A percentile compares a stretch with the other conserved stretches of the same genome.
phyloP scores from a whole-genome alignment of 1,140 invertebrate species.

The Anoplophora glabripennis region DNA sequence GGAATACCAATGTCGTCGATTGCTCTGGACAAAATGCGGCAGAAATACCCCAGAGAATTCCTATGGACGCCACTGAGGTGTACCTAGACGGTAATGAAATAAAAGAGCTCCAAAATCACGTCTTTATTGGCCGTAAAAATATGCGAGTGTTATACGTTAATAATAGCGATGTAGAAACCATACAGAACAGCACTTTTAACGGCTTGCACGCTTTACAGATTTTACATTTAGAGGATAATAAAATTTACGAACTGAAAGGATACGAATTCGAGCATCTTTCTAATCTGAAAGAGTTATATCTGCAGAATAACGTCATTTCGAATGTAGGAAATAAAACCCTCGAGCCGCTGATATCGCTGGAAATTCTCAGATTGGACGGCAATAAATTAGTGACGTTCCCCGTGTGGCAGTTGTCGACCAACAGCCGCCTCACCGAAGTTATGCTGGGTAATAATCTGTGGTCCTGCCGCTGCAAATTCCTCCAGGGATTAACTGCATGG shows the following conservation, averaged over 20 bases:
- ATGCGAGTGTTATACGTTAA: conserved; percentile 83
- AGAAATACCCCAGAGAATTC: conserved; percentile 79
- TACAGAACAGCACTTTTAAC: conserved; percentile 91
- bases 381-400: conserved; percentile 79
- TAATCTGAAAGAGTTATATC: conserved; percentile 76
- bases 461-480: conserved; percentile 87
- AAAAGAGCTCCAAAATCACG: conserved; percentile 78
- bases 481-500: conserved; percentile 82
- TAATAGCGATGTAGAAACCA: conserved; percentile 76
- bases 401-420: conserved; percentile 76
- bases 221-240: conserved; percentile 84
- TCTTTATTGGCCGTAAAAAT: conserved; percentile 89
- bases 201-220: conserved; percentile 77
- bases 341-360: conserved; percentile 70
- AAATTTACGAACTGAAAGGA: conserved; percentile 73
- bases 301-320: conserved; percentile 81
- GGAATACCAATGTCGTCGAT: conserved; percentile 90
- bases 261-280: conserved; percentile 86
- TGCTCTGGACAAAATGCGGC: conserved; percentile 74
- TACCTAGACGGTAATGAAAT: conserved; percentile 89
- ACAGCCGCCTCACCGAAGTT: conserved; percentile 67
- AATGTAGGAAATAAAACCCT: conserved; percentile 80
- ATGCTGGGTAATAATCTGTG: conserved; percentile 78
- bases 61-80: conserved; percentile 91
- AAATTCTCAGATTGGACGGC: conserved; percentile 78